phyloP scores from a whole-genome alignment of 2,888 invertebrate species.

The Brachynemurus nebulosus region DNA sequence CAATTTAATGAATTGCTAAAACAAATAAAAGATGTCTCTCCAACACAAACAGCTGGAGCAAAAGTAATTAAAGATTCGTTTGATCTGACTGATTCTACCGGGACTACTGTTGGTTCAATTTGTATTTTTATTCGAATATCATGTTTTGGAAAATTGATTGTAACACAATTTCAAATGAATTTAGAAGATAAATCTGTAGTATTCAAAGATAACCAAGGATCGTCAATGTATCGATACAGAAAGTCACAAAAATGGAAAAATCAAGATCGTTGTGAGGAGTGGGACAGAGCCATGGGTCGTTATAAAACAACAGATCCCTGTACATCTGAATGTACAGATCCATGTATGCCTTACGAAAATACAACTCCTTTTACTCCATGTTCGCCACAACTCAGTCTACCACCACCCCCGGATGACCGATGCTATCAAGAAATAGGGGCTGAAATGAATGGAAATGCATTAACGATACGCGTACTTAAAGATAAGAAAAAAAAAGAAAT shows the following conservation, averaged over 20 bases:
- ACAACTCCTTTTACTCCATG: neutral
- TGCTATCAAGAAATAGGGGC: slow-evolving; percentile 52
- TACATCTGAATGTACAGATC: neutral
- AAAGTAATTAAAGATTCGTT: slow-evolving; percentile 48
- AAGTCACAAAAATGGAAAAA: slow-evolving; percentile 20
- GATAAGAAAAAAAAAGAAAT: slow-evolving; percentile 35
- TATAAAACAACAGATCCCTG: no score
- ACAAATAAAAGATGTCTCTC: slow-evolving; percentile 26
- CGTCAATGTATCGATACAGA: slow-evolving; percentile 30
- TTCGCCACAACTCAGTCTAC: neutral
- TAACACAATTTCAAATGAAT: slow-evolving; percentile 49
- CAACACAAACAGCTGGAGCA: slow-evolving; percentile 36
- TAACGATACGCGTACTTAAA: slow-evolving; percentile 48
- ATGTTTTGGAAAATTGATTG: slow-evolving; percentile 47
- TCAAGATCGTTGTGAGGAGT: neutral
- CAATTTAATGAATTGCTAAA: slow-evolving; percentile 43
- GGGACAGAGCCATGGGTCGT: neutral
- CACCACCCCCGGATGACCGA: slow-evolving; percentile 31
- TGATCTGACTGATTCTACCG: slow-evolving; percentile 36
- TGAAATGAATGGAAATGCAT: slow-evolving; percentile 47
- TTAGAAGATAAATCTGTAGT: slow-evolving; percentile 30
- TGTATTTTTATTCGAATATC: slow-evolving; percentile 47
- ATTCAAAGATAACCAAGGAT: slow-evolving; percentile 32
- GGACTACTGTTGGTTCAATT: slow-evolving; percentile 40
- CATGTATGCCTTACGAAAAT: neutral